These are phyloP conservation scores for Ctenopoma kingsleyae DNA, from an alignment of 2,797 vertebrate species.

Conservation along the genomic window DNA sequence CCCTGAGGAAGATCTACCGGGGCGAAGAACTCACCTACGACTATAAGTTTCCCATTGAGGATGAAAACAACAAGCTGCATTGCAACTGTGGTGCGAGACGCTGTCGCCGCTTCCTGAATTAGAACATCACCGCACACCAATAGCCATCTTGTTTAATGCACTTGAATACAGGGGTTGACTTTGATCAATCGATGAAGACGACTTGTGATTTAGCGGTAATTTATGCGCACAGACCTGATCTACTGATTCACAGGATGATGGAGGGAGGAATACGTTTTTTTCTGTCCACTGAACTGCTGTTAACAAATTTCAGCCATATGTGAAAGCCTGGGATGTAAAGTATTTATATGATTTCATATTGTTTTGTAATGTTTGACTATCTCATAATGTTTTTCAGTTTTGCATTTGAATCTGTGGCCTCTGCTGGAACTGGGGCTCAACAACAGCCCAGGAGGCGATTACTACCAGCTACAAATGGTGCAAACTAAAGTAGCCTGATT, in stretches of 20 bases:
- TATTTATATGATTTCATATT: constrained; percentile 47
- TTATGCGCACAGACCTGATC: constrained; percentile 33
- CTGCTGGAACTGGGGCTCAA: constrained; percentile 36
- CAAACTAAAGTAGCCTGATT: constrained; percentile 23
- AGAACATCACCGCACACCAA: constrained; percentile 23
- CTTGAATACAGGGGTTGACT: constrained; percentile 32
- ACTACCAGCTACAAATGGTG: constrained; percentile 28
- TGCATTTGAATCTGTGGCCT: constrained; percentile 20
- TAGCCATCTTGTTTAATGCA: constrained; percentile 37
- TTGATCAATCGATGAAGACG: not conserved
- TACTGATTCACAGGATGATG: constrained; percentile 33
- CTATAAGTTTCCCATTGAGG: constrained; percentile 97
- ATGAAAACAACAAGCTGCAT: constrained; percentile 91
- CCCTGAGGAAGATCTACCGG: constrained; percentile 92
- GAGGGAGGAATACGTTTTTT: constrained; percentile 15
- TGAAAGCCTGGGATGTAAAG: constrained; percentile 24
- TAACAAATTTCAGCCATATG: constrained; percentile 55
- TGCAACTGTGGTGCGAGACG: constrained; percentile 93
- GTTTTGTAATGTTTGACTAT: constrained; percentile 9
- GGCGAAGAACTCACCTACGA: constrained; percentile 96
- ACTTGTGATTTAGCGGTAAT: constrained; percentile 5
- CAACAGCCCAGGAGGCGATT: not conserved
- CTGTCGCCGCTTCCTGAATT: constrained; percentile 94
- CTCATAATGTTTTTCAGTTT: constrained; percentile 15
- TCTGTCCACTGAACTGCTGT: constrained; percentile 32